phyloP scores from a whole-genome alignment of 2,888 invertebrate genomes.

The Ceratothoa steindachneri region DNA sequence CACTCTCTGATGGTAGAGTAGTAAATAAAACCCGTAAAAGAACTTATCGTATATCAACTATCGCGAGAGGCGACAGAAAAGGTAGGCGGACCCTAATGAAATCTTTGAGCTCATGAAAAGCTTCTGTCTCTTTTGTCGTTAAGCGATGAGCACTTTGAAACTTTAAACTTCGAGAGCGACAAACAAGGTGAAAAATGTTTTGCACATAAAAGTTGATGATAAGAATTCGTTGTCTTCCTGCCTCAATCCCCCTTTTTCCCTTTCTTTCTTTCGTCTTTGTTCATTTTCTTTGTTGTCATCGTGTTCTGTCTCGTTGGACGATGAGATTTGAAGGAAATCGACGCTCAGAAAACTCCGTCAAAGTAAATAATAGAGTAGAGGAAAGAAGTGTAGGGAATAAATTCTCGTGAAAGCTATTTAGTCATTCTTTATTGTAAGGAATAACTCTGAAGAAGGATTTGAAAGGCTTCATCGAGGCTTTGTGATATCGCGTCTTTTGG shows the following conservation, averaged over 20 bases:
- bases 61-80: background rate
- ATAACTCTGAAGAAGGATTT: no score
- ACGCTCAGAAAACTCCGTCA: no score
- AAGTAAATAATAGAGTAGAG: no score
- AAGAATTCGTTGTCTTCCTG: background rate
- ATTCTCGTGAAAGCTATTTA: no score
- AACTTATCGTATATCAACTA: background rate
- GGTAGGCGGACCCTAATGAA: background rate
- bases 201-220: background rate
- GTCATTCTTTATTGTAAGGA: no score
- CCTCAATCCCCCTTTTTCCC: background rate
- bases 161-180: background rate
- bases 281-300: no score
- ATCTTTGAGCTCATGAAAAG: background rate
- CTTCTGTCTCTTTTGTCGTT: background rate
- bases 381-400: no score
- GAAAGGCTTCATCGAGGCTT: no score
- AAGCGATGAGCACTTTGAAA: background rate
- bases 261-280: background rate
- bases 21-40: background rate
- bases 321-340: no score
- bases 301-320: no score
- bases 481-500: no score
- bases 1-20: no score
- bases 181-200: background rate